A percentile compares a stretch with the other conserved stretches of the same genome.
Conservation (phyloP, 2,113 vertebrate genomes). For the Aplodontia rufa region DNA sequence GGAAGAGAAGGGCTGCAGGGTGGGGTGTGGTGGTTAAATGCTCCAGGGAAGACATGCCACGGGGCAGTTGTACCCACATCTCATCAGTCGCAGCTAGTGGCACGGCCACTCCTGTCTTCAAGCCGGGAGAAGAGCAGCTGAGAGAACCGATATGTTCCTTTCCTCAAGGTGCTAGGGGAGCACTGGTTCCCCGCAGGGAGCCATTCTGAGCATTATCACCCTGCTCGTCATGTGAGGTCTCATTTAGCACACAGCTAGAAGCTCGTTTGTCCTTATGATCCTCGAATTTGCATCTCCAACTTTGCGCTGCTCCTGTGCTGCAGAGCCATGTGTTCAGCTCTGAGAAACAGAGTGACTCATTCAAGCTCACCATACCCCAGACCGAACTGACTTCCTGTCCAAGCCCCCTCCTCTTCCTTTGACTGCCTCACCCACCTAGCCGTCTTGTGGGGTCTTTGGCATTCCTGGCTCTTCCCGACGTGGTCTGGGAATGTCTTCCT, state of each 20-base stretch:
- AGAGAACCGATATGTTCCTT: neutral
- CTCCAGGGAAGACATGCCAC: neutral
- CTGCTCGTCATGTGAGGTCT: neutral
- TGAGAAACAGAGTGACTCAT: neutral
- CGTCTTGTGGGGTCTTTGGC: neutral
- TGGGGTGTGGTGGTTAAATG: neutral
- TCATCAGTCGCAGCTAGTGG: neutral
- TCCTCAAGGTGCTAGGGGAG: neutral
- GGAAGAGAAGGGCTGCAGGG: neutral
- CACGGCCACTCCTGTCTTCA: neutral
- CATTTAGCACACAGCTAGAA: neutral
- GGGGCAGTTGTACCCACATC: neutral
- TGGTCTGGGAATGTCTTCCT: neutral
- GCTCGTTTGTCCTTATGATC: neutral
- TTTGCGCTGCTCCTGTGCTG: neutral
- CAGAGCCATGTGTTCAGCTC: neutral
- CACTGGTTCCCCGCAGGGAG: neutral
- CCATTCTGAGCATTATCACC: neutral
- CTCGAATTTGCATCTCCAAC: neutral
- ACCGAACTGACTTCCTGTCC: neutral
- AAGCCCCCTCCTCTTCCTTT: neutral
- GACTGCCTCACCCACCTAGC: neutral
- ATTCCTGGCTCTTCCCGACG: constrained; percentile 1
- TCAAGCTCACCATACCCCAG: neutral
- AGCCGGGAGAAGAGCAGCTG: neutral